Base-by-base conservation (phyloP, 2,797 vertebrate species). In the Harpagifer antarcticus region DNA sequence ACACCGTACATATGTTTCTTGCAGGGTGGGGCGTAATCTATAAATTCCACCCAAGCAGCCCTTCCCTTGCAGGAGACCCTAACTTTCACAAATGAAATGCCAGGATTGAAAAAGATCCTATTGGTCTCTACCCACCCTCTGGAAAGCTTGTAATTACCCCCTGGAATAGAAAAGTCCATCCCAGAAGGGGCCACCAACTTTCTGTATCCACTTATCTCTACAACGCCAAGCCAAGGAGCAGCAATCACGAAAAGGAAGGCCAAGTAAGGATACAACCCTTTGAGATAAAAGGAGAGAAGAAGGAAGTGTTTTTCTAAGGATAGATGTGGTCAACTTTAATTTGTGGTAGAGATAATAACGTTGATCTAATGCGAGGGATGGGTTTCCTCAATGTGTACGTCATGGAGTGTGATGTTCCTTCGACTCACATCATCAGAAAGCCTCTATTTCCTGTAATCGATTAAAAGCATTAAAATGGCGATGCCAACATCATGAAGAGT, bases 31-130 rank as follows among this genome's bases (percentile, higher is more conserved):
- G 88, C 75, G 23, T 71, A 67, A 85, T 83, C 83, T 70, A 89
- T 87, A 93, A 91, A 90, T 86, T 90, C 86, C 86, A 90, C 83
- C 75, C 65, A 74, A 76, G 86, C 73, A 31, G 88, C 88, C 91
- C 89, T 79, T 90, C 85, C 88, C 89, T 84, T 72, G 48, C 19
- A 74, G 50, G 79, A 91, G 90, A 93, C 88, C 87, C 89, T 73
- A 82, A 90, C 62, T 17, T 68, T 89, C 80, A 88, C 89, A 88
- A 86, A 92, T 91, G 85, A 92, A 93, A 91, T 84, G 63, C 74
- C 81, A 81, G 74, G 81, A 86, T 85, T 85, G 85, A 79, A 88
- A 88, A 85, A 84, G 90, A 90, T 91, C 89, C 76, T 53, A 68
- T 71, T 78, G 74, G 86, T 85, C 69, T 72, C 47, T 86, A 73